These are phyloP conservation scores for Nudaria mundana DNA, from an alignment of 2,888 invertebrate genomes.

Conservation along the genomic window DNA sequence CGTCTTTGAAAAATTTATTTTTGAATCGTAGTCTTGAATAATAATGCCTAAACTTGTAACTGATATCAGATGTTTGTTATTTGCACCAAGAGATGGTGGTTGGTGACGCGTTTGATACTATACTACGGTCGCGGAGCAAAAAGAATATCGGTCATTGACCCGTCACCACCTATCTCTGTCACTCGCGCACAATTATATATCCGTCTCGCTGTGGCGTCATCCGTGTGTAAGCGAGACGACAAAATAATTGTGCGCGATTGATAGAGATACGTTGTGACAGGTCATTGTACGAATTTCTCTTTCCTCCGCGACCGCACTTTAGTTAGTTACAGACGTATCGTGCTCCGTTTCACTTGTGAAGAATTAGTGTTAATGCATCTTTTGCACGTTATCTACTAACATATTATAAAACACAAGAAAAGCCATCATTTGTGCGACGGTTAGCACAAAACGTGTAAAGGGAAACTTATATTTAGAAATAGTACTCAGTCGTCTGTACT, in stretches of 20 bases:
- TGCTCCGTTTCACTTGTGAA: conserved; percentile 33
- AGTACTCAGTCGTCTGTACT: conserved; percentile 53
- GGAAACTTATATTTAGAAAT: conserved; percentile 43
- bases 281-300: no score
- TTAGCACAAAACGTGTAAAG: conserved; percentile 28
- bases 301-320: no score
- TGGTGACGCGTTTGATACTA: conserved; percentile 20
- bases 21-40: conserved; percentile 21
- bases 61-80: conserved; percentile 23
- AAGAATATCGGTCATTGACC: no score
- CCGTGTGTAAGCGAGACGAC: no score
- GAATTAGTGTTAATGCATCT: no score
- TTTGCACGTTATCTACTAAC: no score
- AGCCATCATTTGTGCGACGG: conserved; percentile 34
- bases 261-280: no score
- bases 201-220: no score
- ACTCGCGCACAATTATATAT: no score
- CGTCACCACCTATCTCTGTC: no score
- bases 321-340: conserved; percentile 21
- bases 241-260: no score
- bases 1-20: conserved; percentile 32
- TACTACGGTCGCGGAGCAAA: no score
- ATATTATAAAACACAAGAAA: neutral
- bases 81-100: conserved; percentile 17
- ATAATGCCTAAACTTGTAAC: conserved; percentile 23